phyloP scores from a whole-genome alignment of 2,113 vertebrate species.

The Heloderma charlesbogerti region DNA sequence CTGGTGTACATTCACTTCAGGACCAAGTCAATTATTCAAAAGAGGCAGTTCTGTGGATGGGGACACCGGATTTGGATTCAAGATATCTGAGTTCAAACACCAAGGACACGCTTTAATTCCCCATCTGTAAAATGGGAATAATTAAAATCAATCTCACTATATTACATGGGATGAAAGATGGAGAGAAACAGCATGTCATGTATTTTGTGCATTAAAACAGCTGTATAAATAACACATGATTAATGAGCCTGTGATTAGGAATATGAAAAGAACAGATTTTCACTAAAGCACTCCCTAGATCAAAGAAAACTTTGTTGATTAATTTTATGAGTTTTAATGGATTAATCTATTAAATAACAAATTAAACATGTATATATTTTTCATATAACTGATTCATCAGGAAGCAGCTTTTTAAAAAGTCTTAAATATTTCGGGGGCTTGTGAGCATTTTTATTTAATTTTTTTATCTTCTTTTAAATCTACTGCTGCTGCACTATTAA shows the following conservation, averaged over 20 bases:
- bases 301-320: neutral
- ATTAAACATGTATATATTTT: neutral
- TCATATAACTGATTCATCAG: neutral
- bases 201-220: neutral
- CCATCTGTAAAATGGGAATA: neutral
- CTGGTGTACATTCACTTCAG: neutral
- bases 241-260: neutral
- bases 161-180: neutral
- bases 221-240: neutral
- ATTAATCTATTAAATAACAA: neutral
- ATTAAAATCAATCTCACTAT: neutral
- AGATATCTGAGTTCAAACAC: neutral
- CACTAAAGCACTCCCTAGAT: neutral
- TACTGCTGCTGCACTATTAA: neutral
- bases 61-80: neutral
- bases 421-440: neutral
- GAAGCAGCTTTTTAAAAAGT: neutral
- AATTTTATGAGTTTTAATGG: neutral
- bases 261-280: neutral
- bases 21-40: neutral
- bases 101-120: neutral
- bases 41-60: neutral
- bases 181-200: neutral
- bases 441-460: neutral
- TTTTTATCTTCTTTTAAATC: neutral